phyloP scores from a whole-genome alignment of 2,797 vertebrate species.

The Falco concolor region DNA sequence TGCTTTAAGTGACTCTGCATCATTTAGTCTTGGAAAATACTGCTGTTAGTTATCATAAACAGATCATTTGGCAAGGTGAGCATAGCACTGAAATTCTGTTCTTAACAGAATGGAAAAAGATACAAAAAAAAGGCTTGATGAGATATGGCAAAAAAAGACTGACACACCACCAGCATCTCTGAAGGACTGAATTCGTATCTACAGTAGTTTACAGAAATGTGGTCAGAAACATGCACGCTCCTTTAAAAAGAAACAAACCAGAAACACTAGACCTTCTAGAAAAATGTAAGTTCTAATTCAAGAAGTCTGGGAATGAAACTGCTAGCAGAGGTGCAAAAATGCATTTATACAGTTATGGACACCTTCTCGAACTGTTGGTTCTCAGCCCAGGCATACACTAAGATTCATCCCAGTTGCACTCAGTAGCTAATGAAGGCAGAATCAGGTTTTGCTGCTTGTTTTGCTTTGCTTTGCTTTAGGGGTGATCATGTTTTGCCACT shows the following conservation, averaged over 20 bases:
- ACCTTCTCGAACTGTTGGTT: background rate
- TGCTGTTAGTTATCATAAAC: background rate
- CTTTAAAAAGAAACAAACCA: background rate
- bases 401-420: background rate
- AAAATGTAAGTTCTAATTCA: background rate
- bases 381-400: background rate
- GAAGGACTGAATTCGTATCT: background rate
- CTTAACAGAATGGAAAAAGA: background rate
- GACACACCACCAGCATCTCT: background rate
- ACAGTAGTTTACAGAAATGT: background rate
- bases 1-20: background rate
- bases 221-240: background rate
- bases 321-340: background rate
- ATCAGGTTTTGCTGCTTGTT: background rate
- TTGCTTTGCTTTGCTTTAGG: background rate
- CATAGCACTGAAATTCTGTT: background rate
- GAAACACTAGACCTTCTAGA: background rate
- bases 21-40: background rate
- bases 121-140: background rate
- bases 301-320: background rate
- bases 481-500: accelerated
- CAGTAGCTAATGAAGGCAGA: background rate
- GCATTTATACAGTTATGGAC: background rate
- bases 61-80: background rate
- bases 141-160: background rate